Conservation (phyloP, 2,113 vertebrate genomes). For the Gobiocypris rarus region DNA sequence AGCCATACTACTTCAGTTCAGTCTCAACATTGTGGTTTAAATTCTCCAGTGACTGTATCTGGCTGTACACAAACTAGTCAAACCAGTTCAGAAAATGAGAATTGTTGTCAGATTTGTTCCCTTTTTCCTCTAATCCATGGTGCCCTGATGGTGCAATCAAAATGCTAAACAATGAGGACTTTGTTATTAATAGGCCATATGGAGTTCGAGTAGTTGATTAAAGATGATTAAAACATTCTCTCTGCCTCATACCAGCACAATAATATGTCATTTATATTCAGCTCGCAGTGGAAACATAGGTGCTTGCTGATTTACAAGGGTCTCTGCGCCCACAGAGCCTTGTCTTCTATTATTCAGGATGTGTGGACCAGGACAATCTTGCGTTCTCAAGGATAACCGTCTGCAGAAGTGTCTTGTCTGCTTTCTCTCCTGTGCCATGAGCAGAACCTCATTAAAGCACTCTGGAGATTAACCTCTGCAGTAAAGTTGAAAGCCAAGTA, state of each 20-base stretch:
- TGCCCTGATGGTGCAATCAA: conserved; percentile 55
- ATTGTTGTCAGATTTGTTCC: background rate
- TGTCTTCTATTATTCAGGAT: background rate
- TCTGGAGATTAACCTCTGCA: conserved; percentile 37
- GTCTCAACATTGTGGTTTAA: background rate
- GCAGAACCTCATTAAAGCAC: conserved; percentile 36
- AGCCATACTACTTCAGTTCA: background rate
- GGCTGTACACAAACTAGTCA: background rate
- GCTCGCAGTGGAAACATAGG: conserved; percentile 30
- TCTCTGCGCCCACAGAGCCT: background rate
- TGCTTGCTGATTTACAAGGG: background rate
- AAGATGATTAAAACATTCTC: conserved; percentile 60
- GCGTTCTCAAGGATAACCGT: background rate
- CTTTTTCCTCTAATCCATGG: conserved; percentile 17
- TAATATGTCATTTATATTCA: conserved; percentile 18
- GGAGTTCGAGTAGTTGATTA: conserved; percentile 58
- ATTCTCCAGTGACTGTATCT: background rate
- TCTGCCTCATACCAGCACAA: background rate
- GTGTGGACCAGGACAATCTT: background rate
- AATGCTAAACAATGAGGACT: conserved; percentile 69
- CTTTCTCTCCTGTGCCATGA: conserved; percentile 20
- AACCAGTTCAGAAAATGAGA: conserved; percentile 37
- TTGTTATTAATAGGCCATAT: conserved; percentile 71
- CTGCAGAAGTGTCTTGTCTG: conserved; percentile 2
- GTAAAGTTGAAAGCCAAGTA: conserved; percentile 47